These are phyloP conservation scores for Sigmodon hispidus DNA, from an alignment of 2,113 vertebrate species.

Conservation along the genomic window DNA sequence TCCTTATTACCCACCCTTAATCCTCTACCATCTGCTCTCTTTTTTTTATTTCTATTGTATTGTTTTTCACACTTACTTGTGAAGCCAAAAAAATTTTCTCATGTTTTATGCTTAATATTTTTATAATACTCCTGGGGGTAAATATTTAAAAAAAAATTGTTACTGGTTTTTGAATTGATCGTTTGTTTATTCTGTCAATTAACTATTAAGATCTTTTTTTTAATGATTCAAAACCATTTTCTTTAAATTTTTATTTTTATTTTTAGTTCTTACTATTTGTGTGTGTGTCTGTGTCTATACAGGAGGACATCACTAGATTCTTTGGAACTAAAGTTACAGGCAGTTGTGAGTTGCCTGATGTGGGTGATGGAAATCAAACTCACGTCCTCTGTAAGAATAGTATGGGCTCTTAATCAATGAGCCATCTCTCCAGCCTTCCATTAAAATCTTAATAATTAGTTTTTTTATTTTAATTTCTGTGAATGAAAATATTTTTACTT, in stretches of 20 bases:
- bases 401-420: not conserved
- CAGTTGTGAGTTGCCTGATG: not conserved
- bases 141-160: not conserved
- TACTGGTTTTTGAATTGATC: slow-evolving; percentile 4
- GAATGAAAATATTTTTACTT: slow-evolving; percentile 1
- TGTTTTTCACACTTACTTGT: slow-evolving; percentile 18
- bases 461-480: slow-evolving; percentile 27
- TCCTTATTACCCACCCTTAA: not conserved
- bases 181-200: slow-evolving; percentile 25
- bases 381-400: not conserved
- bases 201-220: not conserved
- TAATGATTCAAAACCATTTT: not conserved
- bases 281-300: not conserved
- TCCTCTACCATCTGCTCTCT: no score
- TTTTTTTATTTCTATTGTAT: not conserved
- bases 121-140: not conserved
- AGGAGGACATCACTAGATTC: not conserved
- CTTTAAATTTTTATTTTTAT: not conserved
- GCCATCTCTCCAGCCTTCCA: not conserved
- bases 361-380: not conserved
- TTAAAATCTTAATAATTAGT: slow-evolving; percentile 24
- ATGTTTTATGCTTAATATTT: not conserved
- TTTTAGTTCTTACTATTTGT: not conserved
- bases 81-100: not conserved
- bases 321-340: not conserved